Evolutionary conservation across 2,113 vertebrate genomes (phyloP), one percentile per base, ranked within the genome.

Genomic region (Phycodurus eques): DNA sequence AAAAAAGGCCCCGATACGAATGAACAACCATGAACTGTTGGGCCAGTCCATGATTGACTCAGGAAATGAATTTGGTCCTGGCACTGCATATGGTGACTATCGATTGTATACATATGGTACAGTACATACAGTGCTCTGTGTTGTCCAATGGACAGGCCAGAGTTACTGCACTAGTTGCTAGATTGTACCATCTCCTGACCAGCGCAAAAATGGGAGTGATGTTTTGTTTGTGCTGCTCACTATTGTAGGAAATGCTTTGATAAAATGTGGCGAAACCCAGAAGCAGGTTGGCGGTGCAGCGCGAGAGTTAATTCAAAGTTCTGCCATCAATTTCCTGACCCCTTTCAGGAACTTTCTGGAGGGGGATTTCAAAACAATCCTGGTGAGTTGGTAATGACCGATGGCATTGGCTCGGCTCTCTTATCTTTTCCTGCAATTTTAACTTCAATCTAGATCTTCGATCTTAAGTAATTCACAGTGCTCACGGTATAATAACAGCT

Each of bases 281-380:
- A 98, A 96, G 77, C 94, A 95, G 91, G 96, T 99, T 74, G 97
- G 96, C 69, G 94, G 94, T 20, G 98, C 98, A 19, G 96, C 97
- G 90, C 92, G 95, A 86, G 98, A 99, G 87, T 88, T 99, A 42
- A 96, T 99, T 89, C 96, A 98, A 72, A 95, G 94, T 63, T 89
- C 96, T 64, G 96, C 96, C 80, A 96, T 96, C 90, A 98, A 98
- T 90, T 99, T 99, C 88, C 96, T 99, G 70, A 97, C 96, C 69
- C 98, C 98, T 42, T 93, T 99, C 86, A 93, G 96, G 88, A 99
- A 99, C 87, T 99, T 99, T 79, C 93, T 99, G 71, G 98, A 99
- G 91, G 98, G 96, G 43, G 98, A 99, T 89, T 99, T 98, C 82
- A 98, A 97, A 94, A 99, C 98, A 76, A 98, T 99, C 88, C 90